Evolutionary conservation across 2,797 vertebrate genomes (phyloP).

Genomic region (Phrynocephalus forsythii): DNA sequence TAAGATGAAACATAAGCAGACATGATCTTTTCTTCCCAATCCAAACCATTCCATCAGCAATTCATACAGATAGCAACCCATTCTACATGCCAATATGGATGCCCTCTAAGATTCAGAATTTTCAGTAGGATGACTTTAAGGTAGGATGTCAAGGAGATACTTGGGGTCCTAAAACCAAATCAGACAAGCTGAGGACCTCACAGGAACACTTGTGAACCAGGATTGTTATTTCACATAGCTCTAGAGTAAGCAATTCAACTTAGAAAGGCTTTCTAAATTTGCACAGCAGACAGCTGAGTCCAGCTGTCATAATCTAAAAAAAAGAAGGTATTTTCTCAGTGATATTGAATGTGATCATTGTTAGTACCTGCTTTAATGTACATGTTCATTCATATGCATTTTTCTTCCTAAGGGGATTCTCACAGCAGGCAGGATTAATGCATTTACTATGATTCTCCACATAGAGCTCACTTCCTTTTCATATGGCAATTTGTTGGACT

Average conservation of each 20-base stretch:
- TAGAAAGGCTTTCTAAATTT: slow-evolving; percentile 58
- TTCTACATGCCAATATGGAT: too few species aligned
- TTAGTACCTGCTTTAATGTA: slow-evolving; percentile 68
- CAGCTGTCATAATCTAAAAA: slow-evolving; percentile 64
- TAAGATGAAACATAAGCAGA: too few species aligned
- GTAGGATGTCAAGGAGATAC: slow-evolving; percentile 11
- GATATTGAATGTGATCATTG: slow-evolving; percentile 69
- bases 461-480: slow-evolving; percentile 70
- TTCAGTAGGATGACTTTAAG: neutral
- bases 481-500: slow-evolving; percentile 77
- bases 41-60: too few species aligned
- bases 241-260: slow-evolving; percentile 56
- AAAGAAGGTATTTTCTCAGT: slow-evolving; percentile 61
- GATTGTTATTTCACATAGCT: slow-evolving; percentile 42
- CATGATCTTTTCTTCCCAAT: too few species aligned
- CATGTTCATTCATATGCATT: slow-evolving; percentile 63
- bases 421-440: slow-evolving; percentile 63
- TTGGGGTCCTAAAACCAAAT: neutral
- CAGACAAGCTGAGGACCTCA: neutral
- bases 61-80: neutral
- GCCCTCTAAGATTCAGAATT: neutral
- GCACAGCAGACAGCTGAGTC: slow-evolving; percentile 67
- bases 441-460: slow-evolving; percentile 61
- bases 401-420: slow-evolving; percentile 64
- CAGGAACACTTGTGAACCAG: slow-evolving; percentile 46